Evolutionary conservation across 2,113 vertebrate genomes (phyloP).

Genomic region (Rhinolophus ferrumequinum): DNA sequence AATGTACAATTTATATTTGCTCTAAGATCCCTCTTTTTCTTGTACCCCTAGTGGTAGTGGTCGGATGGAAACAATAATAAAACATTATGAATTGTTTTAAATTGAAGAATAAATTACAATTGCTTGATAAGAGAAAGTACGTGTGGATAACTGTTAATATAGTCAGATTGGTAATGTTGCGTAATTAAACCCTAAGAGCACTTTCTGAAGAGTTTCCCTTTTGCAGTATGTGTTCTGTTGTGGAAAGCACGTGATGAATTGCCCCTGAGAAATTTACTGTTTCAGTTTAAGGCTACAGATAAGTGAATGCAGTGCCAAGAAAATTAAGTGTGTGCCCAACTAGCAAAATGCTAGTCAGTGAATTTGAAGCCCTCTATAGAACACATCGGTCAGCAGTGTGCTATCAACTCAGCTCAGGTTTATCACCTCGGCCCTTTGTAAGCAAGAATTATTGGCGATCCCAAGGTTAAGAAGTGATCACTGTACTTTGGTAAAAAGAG

Average conservation of each 20-base stretch:
- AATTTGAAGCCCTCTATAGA: conserved; percentile 67
- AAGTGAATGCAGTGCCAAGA: conserved; percentile 63
- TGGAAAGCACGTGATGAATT: conserved; percentile 54
- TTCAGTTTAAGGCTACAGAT: conserved; percentile 71
- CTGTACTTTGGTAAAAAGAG: not conserved
- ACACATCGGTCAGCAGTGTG: conserved; percentile 58
- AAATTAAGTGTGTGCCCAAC: conserved; percentile 76
- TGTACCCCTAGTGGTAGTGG: not conserved
- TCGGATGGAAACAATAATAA: not conserved
- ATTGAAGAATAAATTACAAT: not conserved
- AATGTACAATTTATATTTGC: not conserved
- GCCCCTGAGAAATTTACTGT: conserved; percentile 45
- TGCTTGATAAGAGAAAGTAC: not conserved
- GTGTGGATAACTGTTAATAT: not conserved
- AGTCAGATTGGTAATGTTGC: not conserved
- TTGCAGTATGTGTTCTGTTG: not conserved
- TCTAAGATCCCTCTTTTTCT: not conserved
- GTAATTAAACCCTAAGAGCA: not conserved
- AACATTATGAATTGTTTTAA: not conserved
- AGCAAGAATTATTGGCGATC: conserved; percentile 29
- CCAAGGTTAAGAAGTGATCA: conserved; percentile 58
- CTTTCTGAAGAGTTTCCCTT: conserved; percentile 17
- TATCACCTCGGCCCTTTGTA: not conserved
- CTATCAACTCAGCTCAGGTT: conserved; percentile 51
- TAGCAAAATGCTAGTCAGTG: conserved; percentile 59